Percentiles rank a stretch among this genome's conserved stretches.
These are phyloP conservation scores for Sturnus vulgaris DNA, from an alignment of 2,113 vertebrate genomes.

Conservation along the genomic window DNA sequence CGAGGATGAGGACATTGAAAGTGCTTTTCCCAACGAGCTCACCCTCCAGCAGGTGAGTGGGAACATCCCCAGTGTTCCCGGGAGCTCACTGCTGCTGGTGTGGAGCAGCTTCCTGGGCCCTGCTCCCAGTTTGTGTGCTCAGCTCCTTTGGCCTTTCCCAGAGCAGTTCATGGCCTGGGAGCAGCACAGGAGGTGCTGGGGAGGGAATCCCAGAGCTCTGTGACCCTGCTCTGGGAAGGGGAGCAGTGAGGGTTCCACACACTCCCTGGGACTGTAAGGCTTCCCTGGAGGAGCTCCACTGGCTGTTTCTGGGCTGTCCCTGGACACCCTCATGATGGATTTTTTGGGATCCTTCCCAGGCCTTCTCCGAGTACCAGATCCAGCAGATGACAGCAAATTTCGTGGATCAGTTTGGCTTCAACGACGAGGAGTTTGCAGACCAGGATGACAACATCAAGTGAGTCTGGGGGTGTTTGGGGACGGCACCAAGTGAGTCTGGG, in stretches of 20 bases:
- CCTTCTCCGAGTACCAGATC: slow-evolving; percentile 97
- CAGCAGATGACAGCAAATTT: slow-evolving; percentile 98
- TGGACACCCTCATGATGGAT: background rate
- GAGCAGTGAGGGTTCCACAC: background rate
- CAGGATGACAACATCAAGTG: slow-evolving; percentile 96
- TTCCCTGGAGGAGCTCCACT: background rate
- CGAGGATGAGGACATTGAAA: slow-evolving; percentile 93
- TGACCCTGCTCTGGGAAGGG: background rate
- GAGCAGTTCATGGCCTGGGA: background rate
- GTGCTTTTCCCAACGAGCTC: slow-evolving; percentile 89
- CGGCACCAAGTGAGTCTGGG: background rate
- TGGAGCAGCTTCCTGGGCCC: background rate
- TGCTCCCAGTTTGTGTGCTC: fast-evolving
- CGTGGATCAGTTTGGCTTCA: slow-evolving; percentile 97
- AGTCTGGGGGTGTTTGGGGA: background rate
- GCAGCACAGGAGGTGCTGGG: background rate
- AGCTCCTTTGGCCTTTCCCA: background rate
- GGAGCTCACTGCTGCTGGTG: fast-evolving
- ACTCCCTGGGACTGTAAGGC: fast-evolving
- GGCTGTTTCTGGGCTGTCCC: fast-evolving
- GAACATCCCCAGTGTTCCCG: fast-evolving
- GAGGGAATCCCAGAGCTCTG: background rate
- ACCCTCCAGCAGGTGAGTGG: slow-evolving; percentile 89
- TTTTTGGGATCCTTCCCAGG: slow-evolving; percentile 63
- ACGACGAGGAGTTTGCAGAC: slow-evolving; percentile 94